Evolutionary conservation across 2,888 invertebrate species (phyloP).

Genomic region (Actias luna): DNA sequence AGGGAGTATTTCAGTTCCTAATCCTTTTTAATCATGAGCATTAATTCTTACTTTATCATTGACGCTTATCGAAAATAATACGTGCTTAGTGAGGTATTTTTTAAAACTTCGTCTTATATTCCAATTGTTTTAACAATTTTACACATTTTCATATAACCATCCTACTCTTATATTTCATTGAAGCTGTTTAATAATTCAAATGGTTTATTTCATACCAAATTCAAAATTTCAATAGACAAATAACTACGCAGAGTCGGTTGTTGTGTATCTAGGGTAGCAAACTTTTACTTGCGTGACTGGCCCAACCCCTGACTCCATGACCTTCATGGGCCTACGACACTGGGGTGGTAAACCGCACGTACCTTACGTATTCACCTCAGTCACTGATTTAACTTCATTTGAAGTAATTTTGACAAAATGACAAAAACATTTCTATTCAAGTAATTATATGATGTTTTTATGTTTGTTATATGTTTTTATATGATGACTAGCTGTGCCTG

Average conservation of each 20-base stretch:
- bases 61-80: constrained; percentile 2
- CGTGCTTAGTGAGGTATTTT: constrained; percentile 6
- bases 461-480: no score
- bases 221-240: background rate
- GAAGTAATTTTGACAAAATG: constrained; percentile 21
- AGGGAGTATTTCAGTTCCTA: constrained; percentile 69
- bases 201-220: background rate
- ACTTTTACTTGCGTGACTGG: constrained; percentile 55
- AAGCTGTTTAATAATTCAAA: background rate
- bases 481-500: no score
- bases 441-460: no score
- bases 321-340: constrained; percentile 58
- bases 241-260: background rate
- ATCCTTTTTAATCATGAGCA: constrained; percentile 66
- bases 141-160: background rate
- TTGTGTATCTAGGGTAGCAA: constrained; percentile 19
- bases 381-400: constrained; percentile 37
- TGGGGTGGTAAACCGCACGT: constrained; percentile 51
- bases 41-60: constrained; percentile 41
- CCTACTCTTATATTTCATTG: no score
- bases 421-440: no score
- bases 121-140: background rate
- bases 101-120: background rate
- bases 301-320: constrained; percentile 43
- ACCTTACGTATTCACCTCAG: constrained; percentile 37